Conservation (phyloP, 2,888 invertebrate genomes). For the Trachelus troglodyta region DNA sequence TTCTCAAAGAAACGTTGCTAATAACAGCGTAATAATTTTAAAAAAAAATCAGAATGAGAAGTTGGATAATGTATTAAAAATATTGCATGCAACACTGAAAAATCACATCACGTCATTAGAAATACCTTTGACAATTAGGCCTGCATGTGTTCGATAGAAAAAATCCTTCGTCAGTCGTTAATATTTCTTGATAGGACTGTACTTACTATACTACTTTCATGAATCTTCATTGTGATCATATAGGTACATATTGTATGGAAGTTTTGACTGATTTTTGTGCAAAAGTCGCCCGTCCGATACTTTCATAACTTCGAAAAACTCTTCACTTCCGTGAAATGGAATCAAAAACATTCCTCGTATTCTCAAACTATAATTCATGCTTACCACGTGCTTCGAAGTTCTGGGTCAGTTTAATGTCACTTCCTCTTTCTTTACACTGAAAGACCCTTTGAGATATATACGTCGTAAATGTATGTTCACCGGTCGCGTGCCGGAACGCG, state of each 20-base stretch:
- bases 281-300: neutral
- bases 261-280: neutral
- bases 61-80: neutral
- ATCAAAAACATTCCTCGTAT: neutral
- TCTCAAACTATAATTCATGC: constrained; percentile 4
- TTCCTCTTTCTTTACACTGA: neutral
- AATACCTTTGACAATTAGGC: neutral
- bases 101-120: neutral
- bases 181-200: neutral
- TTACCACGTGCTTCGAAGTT: constrained; percentile 33
- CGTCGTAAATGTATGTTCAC: constrained; percentile 28
- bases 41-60: neutral
- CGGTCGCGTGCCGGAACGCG: constrained; percentile 38
- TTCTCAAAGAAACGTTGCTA: neutral
- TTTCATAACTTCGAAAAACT: neutral
- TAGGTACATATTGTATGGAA: neutral
- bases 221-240: neutral
- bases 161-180: neutral
- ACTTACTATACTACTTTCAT: neutral
- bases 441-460: neutral
- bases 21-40: neutral
- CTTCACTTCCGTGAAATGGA: neutral
- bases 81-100: neutral
- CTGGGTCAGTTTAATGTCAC: neutral
- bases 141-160: neutral